These are phyloP conservation scores for Pterocles burchelli DNA, from an alignment of 2,113 vertebrate species.

Conservation along the genomic window DNA sequence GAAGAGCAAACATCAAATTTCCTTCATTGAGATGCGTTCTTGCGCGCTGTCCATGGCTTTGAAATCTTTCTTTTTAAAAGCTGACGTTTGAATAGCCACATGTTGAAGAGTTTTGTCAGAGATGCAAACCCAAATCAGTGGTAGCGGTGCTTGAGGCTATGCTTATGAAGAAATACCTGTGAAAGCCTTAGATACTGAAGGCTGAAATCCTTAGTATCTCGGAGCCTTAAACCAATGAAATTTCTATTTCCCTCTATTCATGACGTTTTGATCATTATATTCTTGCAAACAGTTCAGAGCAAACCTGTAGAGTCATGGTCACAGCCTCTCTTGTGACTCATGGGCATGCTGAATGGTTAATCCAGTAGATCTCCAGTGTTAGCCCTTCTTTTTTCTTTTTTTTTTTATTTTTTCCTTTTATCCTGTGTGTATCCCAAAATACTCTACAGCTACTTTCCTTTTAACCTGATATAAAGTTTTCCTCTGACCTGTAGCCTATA, in stretches of 20 bases:
- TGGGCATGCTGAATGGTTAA: constrained; percentile 92
- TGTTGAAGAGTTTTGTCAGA: constrained; percentile 16
- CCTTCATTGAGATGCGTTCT: constrained; percentile 1
- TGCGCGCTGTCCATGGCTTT: neutral
- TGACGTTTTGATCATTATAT: constrained; percentile 84
- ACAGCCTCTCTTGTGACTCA: constrained; percentile 83
- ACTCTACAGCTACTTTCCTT: constrained; percentile 82
- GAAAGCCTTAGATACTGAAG: constrained; percentile 90
- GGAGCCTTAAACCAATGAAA: constrained; percentile 80
- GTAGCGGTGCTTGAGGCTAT: constrained; percentile 80
- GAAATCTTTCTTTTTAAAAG: constrained; percentile 34
- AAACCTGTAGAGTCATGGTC: constrained; percentile 82
- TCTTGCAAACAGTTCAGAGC: constrained; percentile 78
- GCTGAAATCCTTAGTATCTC: constrained; percentile 89
- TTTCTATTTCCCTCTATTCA: constrained; percentile 84
- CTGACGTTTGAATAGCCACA: constrained; percentile 22
- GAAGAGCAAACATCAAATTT: constrained; percentile 42
- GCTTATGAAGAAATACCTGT: constrained; percentile 90
- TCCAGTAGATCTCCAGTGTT: constrained; percentile 79
- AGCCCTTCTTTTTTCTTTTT: constrained; percentile 63
- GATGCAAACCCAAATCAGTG: constrained; percentile 48
- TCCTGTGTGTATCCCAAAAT: constrained; percentile 79
- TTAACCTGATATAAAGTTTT: constrained; percentile 86
- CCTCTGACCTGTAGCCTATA: constrained; percentile 88
- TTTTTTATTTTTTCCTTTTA: constrained; percentile 67